These are phyloP conservation scores for Siniperca obscura DNA, from an alignment of 2,797 vertebrate genomes.

Conservation along the genomic window DNA sequence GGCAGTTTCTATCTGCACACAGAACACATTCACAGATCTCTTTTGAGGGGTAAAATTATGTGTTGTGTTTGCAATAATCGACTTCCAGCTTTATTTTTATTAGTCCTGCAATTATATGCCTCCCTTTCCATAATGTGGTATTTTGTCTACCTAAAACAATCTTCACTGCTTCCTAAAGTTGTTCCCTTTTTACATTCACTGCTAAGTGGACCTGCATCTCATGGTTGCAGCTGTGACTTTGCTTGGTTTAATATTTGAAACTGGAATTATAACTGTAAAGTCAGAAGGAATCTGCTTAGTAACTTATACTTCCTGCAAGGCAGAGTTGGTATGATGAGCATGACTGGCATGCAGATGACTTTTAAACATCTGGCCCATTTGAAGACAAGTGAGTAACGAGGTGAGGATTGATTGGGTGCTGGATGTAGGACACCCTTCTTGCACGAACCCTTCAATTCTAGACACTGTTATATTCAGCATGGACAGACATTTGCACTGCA, in stretches of 20 bases:
- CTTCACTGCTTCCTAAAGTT: conserved; percentile 45
- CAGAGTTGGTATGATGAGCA: conserved; percentile 28
- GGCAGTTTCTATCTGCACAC: conserved; percentile 69
- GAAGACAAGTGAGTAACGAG: conserved; percentile 15
- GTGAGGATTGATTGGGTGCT: conserved; percentile 23
- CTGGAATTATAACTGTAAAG: conserved; percentile 67
- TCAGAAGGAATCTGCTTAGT: conserved; percentile 26
- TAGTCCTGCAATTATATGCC: conserved; percentile 30
- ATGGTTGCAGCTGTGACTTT: conserved; percentile 59
- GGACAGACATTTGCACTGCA: conserved; percentile 61
- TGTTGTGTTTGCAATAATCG: conserved; percentile 65
- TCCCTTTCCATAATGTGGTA: conserved; percentile 46
- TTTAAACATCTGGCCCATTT: conserved; percentile 28
- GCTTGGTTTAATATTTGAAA: conserved; percentile 63
- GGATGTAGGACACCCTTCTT: conserved; percentile 30
- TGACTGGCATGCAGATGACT: conserved; percentile 27
- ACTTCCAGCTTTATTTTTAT: conserved; percentile 19
- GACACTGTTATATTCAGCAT: conserved; percentile 52
- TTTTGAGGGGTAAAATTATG: conserved; percentile 37
- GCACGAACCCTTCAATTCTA: conserved; percentile 45
- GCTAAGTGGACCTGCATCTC: conserved; percentile 54
- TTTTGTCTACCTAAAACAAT: conserved; percentile 49
- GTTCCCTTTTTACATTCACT: conserved; percentile 34
- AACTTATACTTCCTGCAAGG: conserved; percentile 30
- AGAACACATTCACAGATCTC: conserved; percentile 61